Evolutionary conservation across 2,113 vertebrate species (phyloP), one percentile per base, ranked within the genome.

Genomic region (Gracilinanus agilis): DNA sequence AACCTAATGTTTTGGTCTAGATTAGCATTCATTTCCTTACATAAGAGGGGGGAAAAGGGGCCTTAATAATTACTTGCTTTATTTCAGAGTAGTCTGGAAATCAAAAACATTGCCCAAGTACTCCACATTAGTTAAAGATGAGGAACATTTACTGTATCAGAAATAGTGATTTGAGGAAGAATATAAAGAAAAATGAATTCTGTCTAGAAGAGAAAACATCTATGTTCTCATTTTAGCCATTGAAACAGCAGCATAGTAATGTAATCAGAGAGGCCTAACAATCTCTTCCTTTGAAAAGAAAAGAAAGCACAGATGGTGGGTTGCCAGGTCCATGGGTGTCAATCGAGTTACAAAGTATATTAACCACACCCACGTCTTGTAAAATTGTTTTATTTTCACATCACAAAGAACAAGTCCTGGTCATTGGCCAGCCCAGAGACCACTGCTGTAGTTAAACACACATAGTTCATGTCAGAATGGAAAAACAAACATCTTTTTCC

Each of bases 281-380:
- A 89, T 93, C 55, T 95, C 54, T 94, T 95, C 56, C 54, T 93
- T 95, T 97, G 96, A 96, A 96, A 95, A 53, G 61, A 95, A 67
- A 9, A 49, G 21, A 90, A 89, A 96, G 91, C 58, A 90, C n/a
- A 92, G 55, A 90, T 95, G 89, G 89, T 91, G 91, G 54, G 92
- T 13, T 83, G 61, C 88, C 94, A 90, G 54, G 53, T 27, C n/a
- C 40, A 54, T 54, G 5, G 56, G 56, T 54, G 88, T 97, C 75
- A 89, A 55, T 92, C 94, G 94, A 55, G 56, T 83, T 89, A 61
- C n/a, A 94, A 92, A 61, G 29, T 1, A 9, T 61, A 61, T 92
- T 90, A 96, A 94, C 61, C 19, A 44, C 83, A 91, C 90, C 55
- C 44, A 90, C 53, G 44, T 94, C 91, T 67, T 95, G 53, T 95